Evolutionary conservation across 1,140 invertebrate species (phyloP).

Genomic region (Drosophila arizonae): DNA sequence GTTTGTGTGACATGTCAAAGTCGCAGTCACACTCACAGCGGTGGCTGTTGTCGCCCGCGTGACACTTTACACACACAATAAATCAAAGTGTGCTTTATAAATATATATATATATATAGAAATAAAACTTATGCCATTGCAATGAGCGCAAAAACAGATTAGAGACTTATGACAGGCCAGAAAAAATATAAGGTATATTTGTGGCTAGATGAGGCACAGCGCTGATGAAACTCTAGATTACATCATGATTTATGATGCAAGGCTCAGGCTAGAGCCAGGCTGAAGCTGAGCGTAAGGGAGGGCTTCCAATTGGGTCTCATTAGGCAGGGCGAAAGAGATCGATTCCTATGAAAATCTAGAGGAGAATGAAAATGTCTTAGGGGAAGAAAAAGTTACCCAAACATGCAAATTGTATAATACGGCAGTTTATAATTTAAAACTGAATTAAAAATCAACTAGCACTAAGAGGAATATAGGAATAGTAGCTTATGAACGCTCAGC

Average conservation of each 20-base stretch:
- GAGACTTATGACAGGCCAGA: slow-evolving; percentile 30
- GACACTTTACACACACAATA: slow-evolving; percentile 80
- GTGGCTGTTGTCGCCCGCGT: slow-evolving; percentile 75
- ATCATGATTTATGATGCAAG: slow-evolving; percentile 36
- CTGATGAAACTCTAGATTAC: slow-evolving; percentile 29
- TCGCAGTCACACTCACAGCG: slow-evolving; percentile 46
- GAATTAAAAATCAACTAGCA: no score
- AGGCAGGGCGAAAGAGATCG: no score
- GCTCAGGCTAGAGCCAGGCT: neutral
- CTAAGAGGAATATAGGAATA: no score
- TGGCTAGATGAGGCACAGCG: neutral
- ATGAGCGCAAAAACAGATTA: slow-evolving; percentile 29
- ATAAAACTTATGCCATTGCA: slow-evolving; percentile 18
- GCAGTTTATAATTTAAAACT: no score
- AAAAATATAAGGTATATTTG: neutral
- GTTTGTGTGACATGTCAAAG: slow-evolving; percentile 58
- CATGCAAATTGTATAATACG: no score
- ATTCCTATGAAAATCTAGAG: no score
- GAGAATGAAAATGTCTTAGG: no score
- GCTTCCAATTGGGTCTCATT: neutral
- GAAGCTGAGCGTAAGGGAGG: neutral
- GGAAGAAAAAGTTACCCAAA: no score
- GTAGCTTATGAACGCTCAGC: no score
- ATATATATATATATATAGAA: slow-evolving; percentile 1
- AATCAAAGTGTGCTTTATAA: slow-evolving; percentile 55